Percentiles rank a stretch among this genome's conserved stretches.
phyloP scores from a whole-genome alignment of 2,113 vertebrate genomes.

The Ceuthmochares aereus region DNA sequence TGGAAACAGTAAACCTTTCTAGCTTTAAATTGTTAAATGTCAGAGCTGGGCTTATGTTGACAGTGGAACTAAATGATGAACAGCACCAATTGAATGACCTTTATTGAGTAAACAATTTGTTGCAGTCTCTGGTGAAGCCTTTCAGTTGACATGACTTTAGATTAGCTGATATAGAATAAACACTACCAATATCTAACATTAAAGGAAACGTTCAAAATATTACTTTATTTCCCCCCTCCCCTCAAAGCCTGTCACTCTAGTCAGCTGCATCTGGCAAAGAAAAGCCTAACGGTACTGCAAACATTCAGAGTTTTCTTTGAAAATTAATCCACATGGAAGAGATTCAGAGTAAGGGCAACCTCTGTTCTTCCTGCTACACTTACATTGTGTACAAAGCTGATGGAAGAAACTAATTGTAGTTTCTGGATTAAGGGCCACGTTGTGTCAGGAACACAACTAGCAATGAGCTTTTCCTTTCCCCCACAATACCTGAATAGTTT shows the following conservation, averaged over 20 bases:
- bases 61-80: constrained; percentile 24
- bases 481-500: not conserved
- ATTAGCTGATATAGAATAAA: constrained; percentile 3
- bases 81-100: constrained; percentile 28
- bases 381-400: not conserved
- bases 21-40: constrained; percentile 37
- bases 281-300: not conserved
- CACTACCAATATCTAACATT: not conserved
- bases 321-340: constrained; percentile 1
- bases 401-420: not conserved
- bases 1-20: constrained; percentile 4
- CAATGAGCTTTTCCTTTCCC: not conserved
- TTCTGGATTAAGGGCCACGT: not conserved
- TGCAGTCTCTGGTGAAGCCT: constrained; percentile 38
- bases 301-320: not conserved
- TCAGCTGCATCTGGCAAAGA: not conserved
- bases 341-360: not conserved
- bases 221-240: not conserved
- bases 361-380: not conserved
- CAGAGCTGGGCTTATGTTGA: constrained; percentile 33
- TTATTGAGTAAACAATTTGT: constrained; percentile 53
- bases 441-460: not conserved
- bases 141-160: constrained; percentile 32
- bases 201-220: constrained; percentile 9
- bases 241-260: not conserved